These are phyloP conservation scores for Gastrophryne carolinensis DNA, from an alignment of 2,797 vertebrate species.

Conservation along the genomic window DNA sequence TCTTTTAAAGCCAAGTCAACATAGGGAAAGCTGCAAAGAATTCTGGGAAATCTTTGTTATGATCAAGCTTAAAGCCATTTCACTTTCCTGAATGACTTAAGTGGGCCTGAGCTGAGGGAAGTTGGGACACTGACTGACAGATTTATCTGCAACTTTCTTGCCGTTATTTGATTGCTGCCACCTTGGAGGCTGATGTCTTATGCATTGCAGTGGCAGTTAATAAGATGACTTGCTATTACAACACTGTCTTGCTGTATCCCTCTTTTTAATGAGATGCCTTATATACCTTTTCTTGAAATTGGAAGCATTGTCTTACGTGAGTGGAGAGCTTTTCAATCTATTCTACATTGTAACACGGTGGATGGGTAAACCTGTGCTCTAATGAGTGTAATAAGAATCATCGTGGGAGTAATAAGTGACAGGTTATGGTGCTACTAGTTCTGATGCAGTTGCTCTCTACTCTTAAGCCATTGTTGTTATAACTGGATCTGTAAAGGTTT, in stretches of 20 bases:
- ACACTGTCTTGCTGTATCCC: slow-evolving; percentile 5
- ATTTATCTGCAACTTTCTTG: neutral
- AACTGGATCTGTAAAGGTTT: neutral
- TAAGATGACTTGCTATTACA: slow-evolving; percentile 34
- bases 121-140: slow-evolving; percentile 26
- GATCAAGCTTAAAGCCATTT: neutral
- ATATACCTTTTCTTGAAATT: slow-evolving; percentile 5
- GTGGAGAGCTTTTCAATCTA: slow-evolving; percentile 1
- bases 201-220: slow-evolving; percentile 24
- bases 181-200: slow-evolving; percentile 4
- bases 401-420: slow-evolving; percentile 3
- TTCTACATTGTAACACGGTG: neutral
- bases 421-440: neutral
- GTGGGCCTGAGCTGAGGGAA: neutral
- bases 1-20: neutral
- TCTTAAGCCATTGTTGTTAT: neutral
- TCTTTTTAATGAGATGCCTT: slow-evolving; percentile 33
- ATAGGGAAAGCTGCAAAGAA: neutral
- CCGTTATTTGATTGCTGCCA: slow-evolving; percentile 25
- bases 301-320: slow-evolving; percentile 6
- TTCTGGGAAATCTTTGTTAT: neutral
- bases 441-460: neutral
- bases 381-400: slow-evolving; percentile 28
- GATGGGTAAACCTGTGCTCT: neutral
- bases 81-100: neutral